phyloP scores from a whole-genome alignment of 1,140 invertebrate species.

The Eumaeus atala region DNA sequence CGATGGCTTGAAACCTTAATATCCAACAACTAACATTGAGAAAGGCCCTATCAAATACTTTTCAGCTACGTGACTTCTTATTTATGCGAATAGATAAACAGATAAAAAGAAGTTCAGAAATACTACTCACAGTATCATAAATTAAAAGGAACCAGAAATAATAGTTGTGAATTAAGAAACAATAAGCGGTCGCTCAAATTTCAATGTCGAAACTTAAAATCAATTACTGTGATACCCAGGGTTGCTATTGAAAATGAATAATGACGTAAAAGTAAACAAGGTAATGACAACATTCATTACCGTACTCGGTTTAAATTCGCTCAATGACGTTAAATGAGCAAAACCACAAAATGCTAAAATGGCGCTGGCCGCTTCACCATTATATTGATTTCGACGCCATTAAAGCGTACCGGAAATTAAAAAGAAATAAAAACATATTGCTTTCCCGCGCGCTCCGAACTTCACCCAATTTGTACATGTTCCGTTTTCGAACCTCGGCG shows the following conservation, averaged over 20 bases:
- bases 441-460: slow-evolving; percentile 68
- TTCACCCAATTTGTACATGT: slow-evolving; percentile 69
- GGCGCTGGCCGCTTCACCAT: slow-evolving; percentile 64
- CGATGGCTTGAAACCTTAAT: too few relatives aligned
- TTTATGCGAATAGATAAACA: too few relatives aligned
- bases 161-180: neutral
- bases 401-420: slow-evolving; percentile 72
- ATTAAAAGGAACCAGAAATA: too few relatives aligned
- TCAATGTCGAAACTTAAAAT: neutral
- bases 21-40: too few relatives aligned
- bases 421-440: slow-evolving; percentile 73
- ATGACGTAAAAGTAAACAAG: slow-evolving; percentile 23
- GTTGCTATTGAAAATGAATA: slow-evolving; percentile 27
- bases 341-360: slow-evolving; percentile 70
- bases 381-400: slow-evolving; percentile 73
- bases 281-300: slow-evolving; percentile 48
- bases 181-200: neutral
- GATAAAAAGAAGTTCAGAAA: too few relatives aligned
- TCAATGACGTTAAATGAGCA: slow-evolving; percentile 68
- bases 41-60: too few relatives aligned
- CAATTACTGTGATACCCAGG: slow-evolving; percentile 6
- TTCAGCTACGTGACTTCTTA: too few relatives aligned
- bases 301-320: slow-evolving; percentile 50
- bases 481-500: slow-evolving; percentile 56
- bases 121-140: too few relatives aligned